Evolutionary conservation across 2,888 invertebrate species (phyloP), one percentile per base, ranked within the genome.

Genomic region (Dugesia japonica): DNA sequence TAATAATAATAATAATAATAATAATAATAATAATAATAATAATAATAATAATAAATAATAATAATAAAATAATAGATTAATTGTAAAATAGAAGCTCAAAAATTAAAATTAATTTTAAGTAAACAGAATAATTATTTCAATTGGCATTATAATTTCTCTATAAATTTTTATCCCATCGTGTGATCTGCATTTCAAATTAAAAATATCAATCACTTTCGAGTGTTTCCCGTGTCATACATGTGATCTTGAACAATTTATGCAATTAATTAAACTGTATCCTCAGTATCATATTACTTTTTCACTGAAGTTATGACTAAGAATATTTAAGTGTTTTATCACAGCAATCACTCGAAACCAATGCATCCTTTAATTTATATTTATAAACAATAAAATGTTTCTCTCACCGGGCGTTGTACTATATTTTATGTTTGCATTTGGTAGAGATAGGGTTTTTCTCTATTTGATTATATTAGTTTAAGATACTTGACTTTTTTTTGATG

Each of bases 371-470:
- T 56, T 56, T 56, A 56, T 56, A 56, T 56, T 56, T 56, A 56
- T 56, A 56, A 56, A 56, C 56, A 56, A 56, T 56, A 56, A 56
- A 56, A 56, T 56, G 56, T 56, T 56, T 56, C 56, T 56, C 56
- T 56, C 56, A 56, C 56, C 56, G 56, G 56, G 56, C 17, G 56
- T 56, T 56, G 56, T 56, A 56, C 56, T 56, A 56, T 56, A 56
- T 56, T 56, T 56, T 56, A 56, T 56, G 56, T 56, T 56, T n/a
- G 56, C 56, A 56, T 56, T n/a, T 7, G 56, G 56, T 56, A 31
- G 7, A 31, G 13, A 31, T 31, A 31, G 13, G 31, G 31, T 4
- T 31, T 31, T 56, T n/a, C 4, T 56, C 56, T 23, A n/a, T 56
- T 56, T 56, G 56, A 56, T 56, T 56, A 56, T 56, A 13, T 56